These are phyloP conservation scores for Streblospio benedicti DNA, from an alignment of 1,140 invertebrate genomes.

Conservation along the genomic window DNA sequence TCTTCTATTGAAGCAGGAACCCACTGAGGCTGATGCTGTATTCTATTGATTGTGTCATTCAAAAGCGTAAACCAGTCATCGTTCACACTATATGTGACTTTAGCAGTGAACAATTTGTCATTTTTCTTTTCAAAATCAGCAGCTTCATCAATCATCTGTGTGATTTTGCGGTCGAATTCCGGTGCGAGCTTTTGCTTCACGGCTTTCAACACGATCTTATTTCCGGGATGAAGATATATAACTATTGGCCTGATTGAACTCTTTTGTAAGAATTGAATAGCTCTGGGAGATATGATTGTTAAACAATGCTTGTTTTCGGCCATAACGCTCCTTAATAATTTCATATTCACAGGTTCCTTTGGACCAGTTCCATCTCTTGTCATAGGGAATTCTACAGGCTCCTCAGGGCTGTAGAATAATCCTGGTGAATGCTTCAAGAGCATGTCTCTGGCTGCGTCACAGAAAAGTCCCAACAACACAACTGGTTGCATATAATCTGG, in stretches of 20 bases:
- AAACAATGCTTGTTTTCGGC: slow-evolving; percentile 10
- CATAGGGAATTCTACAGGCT: slow-evolving; percentile 1
- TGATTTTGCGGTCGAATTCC: slow-evolving; percentile 5
- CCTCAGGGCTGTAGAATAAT: slow-evolving; percentile 9
- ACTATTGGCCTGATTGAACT: slow-evolving; percentile 10
- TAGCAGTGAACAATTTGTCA: slow-evolving; percentile 7
- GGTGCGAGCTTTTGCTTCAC: background rate
- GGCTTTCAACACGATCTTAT: slow-evolving; percentile 8
- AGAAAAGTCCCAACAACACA: slow-evolving; percentile 13
- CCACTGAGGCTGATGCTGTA: slow-evolving; percentile 15
- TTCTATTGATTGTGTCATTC: slow-evolving; percentile 12
- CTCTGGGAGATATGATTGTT: slow-evolving; percentile 8
- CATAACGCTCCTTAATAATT: slow-evolving; percentile 1
- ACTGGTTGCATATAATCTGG: slow-evolving; percentile 12
- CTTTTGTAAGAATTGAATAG: slow-evolving; percentile 4
- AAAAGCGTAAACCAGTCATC: slow-evolving; percentile 9
- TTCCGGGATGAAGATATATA: slow-evolving; percentile 12
- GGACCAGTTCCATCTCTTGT: background rate
- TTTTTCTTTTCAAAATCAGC: slow-evolving; percentile 9
- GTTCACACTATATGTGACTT: slow-evolving; percentile 7
- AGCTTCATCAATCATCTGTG: slow-evolving; percentile 10
- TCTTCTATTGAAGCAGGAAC: background rate
- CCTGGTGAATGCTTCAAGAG: slow-evolving; percentile 12
- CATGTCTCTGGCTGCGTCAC: slow-evolving; percentile 4
- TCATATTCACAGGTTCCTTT: background rate